Evolutionary conservation across 2,888 invertebrate species (phyloP).

Genomic region (Ceramica pisi): DNA sequence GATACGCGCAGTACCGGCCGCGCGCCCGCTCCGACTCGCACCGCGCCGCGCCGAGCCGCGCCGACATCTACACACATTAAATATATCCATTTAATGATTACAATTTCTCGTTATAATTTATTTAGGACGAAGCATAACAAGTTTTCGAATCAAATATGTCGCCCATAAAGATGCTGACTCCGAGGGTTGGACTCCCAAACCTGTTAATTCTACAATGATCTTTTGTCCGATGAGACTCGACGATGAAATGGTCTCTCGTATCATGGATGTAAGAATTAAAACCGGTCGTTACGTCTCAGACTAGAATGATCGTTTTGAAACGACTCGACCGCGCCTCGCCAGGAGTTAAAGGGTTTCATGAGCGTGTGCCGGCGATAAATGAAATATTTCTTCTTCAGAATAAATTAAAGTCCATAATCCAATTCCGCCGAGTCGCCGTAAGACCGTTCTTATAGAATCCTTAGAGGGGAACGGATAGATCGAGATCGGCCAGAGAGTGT

Average conservation of each 20-base stretch:
- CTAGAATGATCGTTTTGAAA: constrained; percentile 88
- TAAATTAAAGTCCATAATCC: constrained; percentile 90
- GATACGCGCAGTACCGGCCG: constrained; percentile 76
- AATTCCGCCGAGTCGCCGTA: constrained; percentile 79
- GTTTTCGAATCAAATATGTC: constrained; percentile 91
- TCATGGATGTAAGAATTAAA: constrained; percentile 89
- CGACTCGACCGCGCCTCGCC: constrained; percentile 77
- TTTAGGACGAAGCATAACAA: constrained; percentile 90
- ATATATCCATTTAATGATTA: constrained; percentile 90
- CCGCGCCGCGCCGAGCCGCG: constrained; percentile 67
- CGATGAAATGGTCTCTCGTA: constrained; percentile 86
- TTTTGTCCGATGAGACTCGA: constrained; percentile 79
- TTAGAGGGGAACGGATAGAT: constrained; percentile 89
- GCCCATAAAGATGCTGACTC: constrained; percentile 90
- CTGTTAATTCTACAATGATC: constrained; percentile 87
- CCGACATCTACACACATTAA: constrained; percentile 86
- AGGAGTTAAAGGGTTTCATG: constrained; percentile 88
- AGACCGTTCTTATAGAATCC: constrained; percentile 81
- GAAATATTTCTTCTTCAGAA: constrained; percentile 89
- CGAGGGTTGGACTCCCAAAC: constrained; percentile 87
- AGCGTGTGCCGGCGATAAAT: constrained; percentile 83
- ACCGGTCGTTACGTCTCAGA: constrained; percentile 84
- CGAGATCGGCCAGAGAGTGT: constrained; percentile 88
- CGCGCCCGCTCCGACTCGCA: constrained; percentile 63
- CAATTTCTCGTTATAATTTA: constrained; percentile 91